Evolutionary conservation across 2,888 invertebrate genomes (phyloP).

Genomic region (Apodemia duryi): DNA sequence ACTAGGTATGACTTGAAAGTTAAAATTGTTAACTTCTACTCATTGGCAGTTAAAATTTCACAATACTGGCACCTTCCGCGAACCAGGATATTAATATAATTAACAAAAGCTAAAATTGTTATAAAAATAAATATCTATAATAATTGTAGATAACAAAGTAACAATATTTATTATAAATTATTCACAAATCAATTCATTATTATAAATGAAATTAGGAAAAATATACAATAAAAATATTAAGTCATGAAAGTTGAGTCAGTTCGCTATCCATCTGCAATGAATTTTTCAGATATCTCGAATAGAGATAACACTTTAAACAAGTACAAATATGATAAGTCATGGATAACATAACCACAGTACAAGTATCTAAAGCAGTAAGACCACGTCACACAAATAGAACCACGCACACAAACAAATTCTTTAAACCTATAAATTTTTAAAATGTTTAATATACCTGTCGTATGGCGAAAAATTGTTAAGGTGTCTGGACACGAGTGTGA

Average conservation of each 20-base stretch:
- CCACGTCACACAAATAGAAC: background rate
- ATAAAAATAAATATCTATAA: constrained; percentile 66
- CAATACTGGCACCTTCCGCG: constrained; percentile 50
- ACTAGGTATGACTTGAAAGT: constrained; percentile 55
- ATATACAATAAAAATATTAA: constrained; percentile 9
- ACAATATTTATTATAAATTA: constrained; percentile 37
- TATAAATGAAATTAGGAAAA: constrained; percentile 18
- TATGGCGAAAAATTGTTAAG: too few species aligned
- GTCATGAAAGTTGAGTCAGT: constrained; percentile 13
- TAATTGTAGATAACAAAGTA: constrained; percentile 56
- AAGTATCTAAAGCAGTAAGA: background rate
- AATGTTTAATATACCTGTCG: too few species aligned
- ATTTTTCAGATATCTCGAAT: background rate
- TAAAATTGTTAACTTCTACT: constrained; percentile 48
- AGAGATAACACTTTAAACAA: constrained; percentile 4
- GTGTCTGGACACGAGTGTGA: too few species aligned
- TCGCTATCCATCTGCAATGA: constrained; percentile 1
- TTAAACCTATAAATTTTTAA: too few species aligned
- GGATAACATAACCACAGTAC: constrained; percentile 13
- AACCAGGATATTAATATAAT: constrained; percentile 39
- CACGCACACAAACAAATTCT: too few species aligned
- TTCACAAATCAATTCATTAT: constrained; percentile 23
- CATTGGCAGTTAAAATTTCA: constrained; percentile 54
- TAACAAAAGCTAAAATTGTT: constrained; percentile 36
- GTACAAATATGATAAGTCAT: constrained; percentile 18